Base-by-base conservation (phyloP, 2,888 invertebrate genomes). In the Lasioglossum pauxillum region DNA sequence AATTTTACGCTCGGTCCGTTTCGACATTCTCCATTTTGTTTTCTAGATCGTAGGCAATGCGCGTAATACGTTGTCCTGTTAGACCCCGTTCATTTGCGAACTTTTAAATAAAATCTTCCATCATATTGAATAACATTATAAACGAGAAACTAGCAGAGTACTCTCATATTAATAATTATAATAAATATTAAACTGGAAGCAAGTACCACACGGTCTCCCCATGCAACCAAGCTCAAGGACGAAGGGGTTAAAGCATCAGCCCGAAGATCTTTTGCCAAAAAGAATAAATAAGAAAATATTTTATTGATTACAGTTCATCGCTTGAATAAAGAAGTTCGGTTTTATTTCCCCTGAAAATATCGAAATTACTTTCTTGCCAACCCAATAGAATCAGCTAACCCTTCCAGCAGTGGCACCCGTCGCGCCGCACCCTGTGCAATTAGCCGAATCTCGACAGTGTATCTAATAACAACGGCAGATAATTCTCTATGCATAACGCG, bases 401-500 rank as follows among this genome's bases (percentile, higher is more conserved):
- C 27, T 31, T 35, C 19, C 67, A 16, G 67, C 19, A 19, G 35
- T 35, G 35, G 67, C 23, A 19, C 19, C 35, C 5, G 2, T 19
- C 67, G 23, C 35, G 3, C 67, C 67, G 23, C 67, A 8, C 67
- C 67, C 19, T 19, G 35, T 60, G 73, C 60, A 82, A 86, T 86
- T 86, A 71, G 71, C 74, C 44, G 67, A 71, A 71, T 79, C 69
- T 53, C 23, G n/a, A 53, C 38, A 35, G 80, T 31, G 64, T 53
- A 80, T 77, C 10, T 73, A 82, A 80, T 81, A 79, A 78, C 49
- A 78, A 82, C 76, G 73, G 46, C 73, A 67, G 78, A 69, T 82
- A 86, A 85, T 86, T 86, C 82, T 75, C 86, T 86, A 82, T 75
- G 81, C 73, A 85, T 76, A 78, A 77, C 64, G 75, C 19, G 77